These are phyloP conservation scores for Falco punctatus DNA, from an alignment of 2,113 vertebrate species.

Conservation along the genomic window DNA sequence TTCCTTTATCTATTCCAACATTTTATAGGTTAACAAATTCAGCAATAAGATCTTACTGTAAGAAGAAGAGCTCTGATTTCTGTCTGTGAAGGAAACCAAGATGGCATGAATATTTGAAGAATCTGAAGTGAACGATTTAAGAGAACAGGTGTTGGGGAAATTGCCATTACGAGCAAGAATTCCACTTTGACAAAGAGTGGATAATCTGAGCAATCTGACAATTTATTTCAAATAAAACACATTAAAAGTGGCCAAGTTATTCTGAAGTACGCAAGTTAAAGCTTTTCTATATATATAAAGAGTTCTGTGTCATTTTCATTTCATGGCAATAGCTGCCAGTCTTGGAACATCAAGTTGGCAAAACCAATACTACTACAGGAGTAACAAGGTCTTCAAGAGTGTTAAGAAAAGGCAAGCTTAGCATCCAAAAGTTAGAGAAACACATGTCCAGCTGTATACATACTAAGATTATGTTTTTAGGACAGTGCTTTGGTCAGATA, in stretches of 20 bases:
- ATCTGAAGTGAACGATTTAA: conserved; percentile 46
- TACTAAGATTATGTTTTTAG: neutral
- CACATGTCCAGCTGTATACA: neutral
- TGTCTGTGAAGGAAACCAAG: conserved; percentile 66
- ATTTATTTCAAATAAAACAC: conserved; percentile 7
- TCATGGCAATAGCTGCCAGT: neutral
- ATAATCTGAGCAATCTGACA: neutral
- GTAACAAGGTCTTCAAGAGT: neutral
- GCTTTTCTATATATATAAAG: fast-evolving
- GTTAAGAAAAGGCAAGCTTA: neutral
- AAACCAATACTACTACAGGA: neutral
- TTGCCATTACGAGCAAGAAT: conserved; percentile 3
- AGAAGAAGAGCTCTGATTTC: conserved; percentile 60
- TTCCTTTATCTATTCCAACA: conserved; percentile 23
- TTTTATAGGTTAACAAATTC: conserved; percentile 52
- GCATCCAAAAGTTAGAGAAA: neutral
- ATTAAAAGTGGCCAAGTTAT: neutral
- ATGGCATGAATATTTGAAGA: conserved; percentile 42
- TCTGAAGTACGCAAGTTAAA: neutral
- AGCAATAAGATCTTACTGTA: conserved; percentile 52
- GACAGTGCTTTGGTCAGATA: neutral
- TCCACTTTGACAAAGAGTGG: conserved; percentile 12
- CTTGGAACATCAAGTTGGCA: neutral
- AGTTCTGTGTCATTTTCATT: neutral
- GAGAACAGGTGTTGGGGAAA: conserved; percentile 50